Evolutionary conservation across 1,140 invertebrate species (phyloP).

Genomic region (Stegodyphus mimosarum): DNA sequence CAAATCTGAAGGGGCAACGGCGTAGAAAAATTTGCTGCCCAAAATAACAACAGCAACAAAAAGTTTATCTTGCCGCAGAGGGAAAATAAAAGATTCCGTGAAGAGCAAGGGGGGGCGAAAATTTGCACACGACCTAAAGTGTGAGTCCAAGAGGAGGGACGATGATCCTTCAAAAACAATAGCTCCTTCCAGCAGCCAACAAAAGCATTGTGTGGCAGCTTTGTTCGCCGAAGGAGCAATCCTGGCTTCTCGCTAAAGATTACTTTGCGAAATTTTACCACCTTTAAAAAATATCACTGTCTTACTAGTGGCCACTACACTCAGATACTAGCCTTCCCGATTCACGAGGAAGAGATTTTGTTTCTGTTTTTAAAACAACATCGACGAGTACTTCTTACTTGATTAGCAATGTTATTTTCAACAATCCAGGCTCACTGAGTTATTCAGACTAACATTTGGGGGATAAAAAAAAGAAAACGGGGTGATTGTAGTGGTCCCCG

Average conservation of each 20-base stretch:
- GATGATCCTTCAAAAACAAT: slow-evolving; percentile 59
- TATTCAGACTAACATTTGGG: too few species aligned
- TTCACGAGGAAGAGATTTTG: slow-evolving; percentile 12
- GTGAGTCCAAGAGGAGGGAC: slow-evolving; percentile 35
- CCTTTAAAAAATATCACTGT: slow-evolving; percentile 50
- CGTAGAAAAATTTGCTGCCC: slow-evolving; percentile 50
- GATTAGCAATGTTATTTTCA: slow-evolving; percentile 21
- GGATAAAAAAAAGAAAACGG: too few species aligned
- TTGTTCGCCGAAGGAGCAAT: slow-evolving; percentile 57
- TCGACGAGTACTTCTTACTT: slow-evolving; percentile 18
- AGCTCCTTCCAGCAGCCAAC: slow-evolving; percentile 30
- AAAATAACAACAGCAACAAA: slow-evolving; percentile 47
- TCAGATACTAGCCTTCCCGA: not conserved
- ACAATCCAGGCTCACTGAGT: too few species aligned
- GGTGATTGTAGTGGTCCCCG: too few species aligned
- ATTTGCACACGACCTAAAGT: slow-evolving; percentile 51
- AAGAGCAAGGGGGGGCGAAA: slow-evolving; percentile 42
- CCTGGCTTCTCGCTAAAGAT: slow-evolving; percentile 46
- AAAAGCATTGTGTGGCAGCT: slow-evolving; percentile 48
- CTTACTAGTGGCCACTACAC: slow-evolving; percentile 16
- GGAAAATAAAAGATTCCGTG: slow-evolving; percentile 52
- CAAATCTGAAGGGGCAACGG: slow-evolving; percentile 43
- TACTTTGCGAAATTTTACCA: slow-evolving; percentile 42
- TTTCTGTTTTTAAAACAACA: slow-evolving; percentile 18
- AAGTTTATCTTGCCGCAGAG: slow-evolving; percentile 30